These are phyloP conservation scores for Serranus cabrilla DNA, from an alignment of 2,797 vertebrate species.

Conservation along the genomic window DNA sequence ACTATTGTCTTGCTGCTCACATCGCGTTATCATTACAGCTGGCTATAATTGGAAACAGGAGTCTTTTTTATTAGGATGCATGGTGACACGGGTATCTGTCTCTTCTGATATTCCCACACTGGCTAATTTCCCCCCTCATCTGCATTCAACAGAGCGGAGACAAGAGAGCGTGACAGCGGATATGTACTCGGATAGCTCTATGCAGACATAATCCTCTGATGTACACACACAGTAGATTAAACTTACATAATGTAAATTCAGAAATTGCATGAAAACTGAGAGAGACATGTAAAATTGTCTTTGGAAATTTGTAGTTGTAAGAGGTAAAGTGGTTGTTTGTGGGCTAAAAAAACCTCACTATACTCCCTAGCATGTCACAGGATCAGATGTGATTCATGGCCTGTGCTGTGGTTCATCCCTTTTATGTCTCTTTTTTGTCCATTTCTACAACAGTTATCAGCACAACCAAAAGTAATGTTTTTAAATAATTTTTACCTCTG, in stretches of 20 bases:
- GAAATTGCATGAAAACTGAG: constrained; percentile 13
- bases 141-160: constrained; percentile 72
- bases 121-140: constrained; percentile 80
- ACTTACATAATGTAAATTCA: constrained; percentile 5
- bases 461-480: not conserved
- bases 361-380: constrained; percentile 14
- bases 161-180: constrained; percentile 56
- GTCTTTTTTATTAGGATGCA: constrained; percentile 84
- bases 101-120: constrained; percentile 87
- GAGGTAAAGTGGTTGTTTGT: constrained; percentile 25
- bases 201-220: constrained; percentile 9
- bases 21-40: constrained; percentile 86
- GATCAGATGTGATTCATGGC: constrained; percentile 13
- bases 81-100: constrained; percentile 90
- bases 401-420: constrained; percentile 19
- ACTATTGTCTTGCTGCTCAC: constrained; percentile 79
- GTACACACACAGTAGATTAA: not conserved
- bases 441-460: constrained; percentile 9
- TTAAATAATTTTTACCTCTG: not conserved
- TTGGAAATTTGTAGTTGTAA: constrained; percentile 16
- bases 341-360: constrained; percentile 9
- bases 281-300: not conserved
- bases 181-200: constrained; percentile 26
- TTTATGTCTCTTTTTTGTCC: constrained; percentile 3
- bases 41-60: constrained; percentile 89